phyloP scores from a whole-genome alignment of 2,113 vertebrate genomes.

The Tinamus guttatus region DNA sequence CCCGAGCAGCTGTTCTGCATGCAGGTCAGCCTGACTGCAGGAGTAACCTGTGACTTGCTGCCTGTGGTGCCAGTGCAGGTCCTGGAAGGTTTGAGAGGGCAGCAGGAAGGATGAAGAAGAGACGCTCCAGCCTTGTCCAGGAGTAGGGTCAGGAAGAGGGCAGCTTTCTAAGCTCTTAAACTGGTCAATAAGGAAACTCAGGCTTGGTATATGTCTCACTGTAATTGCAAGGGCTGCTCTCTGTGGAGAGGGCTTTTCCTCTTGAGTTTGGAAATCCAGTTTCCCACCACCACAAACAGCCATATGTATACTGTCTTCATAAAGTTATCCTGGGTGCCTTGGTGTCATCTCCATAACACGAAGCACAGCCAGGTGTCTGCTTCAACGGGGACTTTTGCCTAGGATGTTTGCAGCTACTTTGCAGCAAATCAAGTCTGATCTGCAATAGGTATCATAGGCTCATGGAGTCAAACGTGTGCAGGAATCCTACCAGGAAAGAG shows the following conservation, averaged over 20 bases:
- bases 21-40: neutral
- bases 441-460: neutral
- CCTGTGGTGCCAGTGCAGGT: neutral
- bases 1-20: neutral
- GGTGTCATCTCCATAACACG: accelerated
- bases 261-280: neutral
- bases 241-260: neutral
- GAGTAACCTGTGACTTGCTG: neutral
- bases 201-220: too few relatives aligned
- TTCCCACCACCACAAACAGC: neutral
- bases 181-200: neutral
- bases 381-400: neutral
- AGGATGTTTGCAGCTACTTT: neutral
- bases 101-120: neutral
- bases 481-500: neutral
- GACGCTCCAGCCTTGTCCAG: neutral
- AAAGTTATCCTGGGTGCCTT: neutral
- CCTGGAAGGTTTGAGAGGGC: neutral
- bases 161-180: neutral
- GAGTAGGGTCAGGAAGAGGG: neutral
- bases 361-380: neutral
- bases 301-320: neutral
- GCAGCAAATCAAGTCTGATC: neutral
- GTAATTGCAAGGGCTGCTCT: neutral
- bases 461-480: neutral